Base-by-base conservation (phyloP, 2,888 invertebrate genomes). In the Brassicogethes aeneus region DNA sequence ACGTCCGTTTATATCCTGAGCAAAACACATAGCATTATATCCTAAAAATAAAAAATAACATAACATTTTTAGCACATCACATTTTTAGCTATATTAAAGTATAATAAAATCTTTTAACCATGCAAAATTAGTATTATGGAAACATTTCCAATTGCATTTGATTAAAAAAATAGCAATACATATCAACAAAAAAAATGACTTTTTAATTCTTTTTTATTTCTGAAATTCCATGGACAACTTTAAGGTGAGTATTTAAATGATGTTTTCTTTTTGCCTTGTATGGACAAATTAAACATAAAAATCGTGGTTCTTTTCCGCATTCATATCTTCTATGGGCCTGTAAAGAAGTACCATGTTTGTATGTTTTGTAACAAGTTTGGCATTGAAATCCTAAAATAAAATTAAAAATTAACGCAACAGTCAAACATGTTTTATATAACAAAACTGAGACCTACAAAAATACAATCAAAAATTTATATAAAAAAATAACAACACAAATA, bases 291-390 rank as follows among this genome's bases (percentile, higher is more conserved):
- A 67, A 65, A 41, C 73, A 73, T 36, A 68, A 64, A 47, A 72
- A 73, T 34, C 65, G 61, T 3, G 72, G 70, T 43, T 71, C 71
- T 46, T 71, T 70, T 40, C 71, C 70, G 51, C 72, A 72, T 41
- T 72, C 71, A 68, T 70, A 71, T 15, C 39, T 41, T 29, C 40
- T 43, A 34, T 52, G 52, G 2, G 37, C 37, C 8, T 17, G 40
- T 1, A 48, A 31, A n/a, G 34, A 41, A n/a, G 42, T 45, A 34
- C 34, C 37, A 33, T 45, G 17, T 16, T 15, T 34, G 35, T 47
- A 47, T 17, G 15, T 15, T 32, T 34, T 45, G 8, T 29, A 14
- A 15, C 47, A 47, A 1, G 8, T 32, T 2, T 2, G 2, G 17
- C 46, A 46, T 5, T 10, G 5, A 16, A 7, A 10, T 14, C 17